phyloP scores from a whole-genome alignment of 1,140 invertebrate species.

The Steinernema feltiae region DNA sequence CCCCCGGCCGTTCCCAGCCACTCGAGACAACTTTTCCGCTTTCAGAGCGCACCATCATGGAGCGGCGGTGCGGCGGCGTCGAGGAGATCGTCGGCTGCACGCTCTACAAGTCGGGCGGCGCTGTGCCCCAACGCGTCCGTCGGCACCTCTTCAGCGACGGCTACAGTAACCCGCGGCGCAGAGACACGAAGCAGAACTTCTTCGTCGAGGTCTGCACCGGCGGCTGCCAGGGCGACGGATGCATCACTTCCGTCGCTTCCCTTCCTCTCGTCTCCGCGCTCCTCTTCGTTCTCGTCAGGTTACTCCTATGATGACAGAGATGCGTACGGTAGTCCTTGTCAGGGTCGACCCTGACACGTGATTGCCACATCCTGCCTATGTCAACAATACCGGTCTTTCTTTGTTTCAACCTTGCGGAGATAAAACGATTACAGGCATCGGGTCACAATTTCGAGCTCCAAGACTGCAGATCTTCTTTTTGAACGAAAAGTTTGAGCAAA shows the following conservation, averaged over 20 bases:
- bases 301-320: not conserved
- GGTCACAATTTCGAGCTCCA: too few species aligned
- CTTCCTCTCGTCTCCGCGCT: not conserved
- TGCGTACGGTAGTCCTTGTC: too few species aligned
- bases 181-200: slow-evolving; percentile 21
- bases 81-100: slow-evolving; percentile 50
- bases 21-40: slow-evolving; percentile 5
- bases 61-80: slow-evolving; percentile 37
- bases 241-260: slow-evolving; percentile 28
- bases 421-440: too few species aligned
- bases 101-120: slow-evolving; percentile 39
- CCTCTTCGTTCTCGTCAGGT: not conserved
- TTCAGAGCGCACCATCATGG: slow-evolving; percentile 45
- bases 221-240: slow-evolving; percentile 44
- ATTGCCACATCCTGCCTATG: too few species aligned
- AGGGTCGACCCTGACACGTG: too few species aligned
- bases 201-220: slow-evolving; percentile 48
- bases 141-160: slow-evolving; percentile 40
- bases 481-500: too few species aligned
- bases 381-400: too few species aligned
- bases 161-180: not conserved
- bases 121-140: slow-evolving; percentile 18
- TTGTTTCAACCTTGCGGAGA: too few species aligned
- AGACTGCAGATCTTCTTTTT: too few species aligned
- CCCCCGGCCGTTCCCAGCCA: not conserved